Conservation (phyloP, 2,888 invertebrate species). For the Dromius quadrimaculatus region DNA sequence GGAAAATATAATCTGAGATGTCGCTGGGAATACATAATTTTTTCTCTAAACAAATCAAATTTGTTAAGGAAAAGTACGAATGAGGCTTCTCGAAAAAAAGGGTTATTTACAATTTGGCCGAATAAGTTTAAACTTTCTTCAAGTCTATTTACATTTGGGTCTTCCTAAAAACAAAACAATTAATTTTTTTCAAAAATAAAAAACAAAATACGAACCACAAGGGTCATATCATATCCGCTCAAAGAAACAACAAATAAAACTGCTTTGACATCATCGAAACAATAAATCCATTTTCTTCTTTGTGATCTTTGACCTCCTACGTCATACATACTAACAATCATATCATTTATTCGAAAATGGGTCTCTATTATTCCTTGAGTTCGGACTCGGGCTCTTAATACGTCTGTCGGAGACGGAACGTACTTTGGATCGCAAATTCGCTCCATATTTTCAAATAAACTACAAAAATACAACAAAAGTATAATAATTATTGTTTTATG, state of each 20-base stretch:
- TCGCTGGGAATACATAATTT: slow-evolving; percentile 73
- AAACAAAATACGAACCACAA: slow-evolving; percentile 64
- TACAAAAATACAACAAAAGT: slow-evolving; percentile 59
- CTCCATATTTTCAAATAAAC: slow-evolving; percentile 77
- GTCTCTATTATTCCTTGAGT: slow-evolving; percentile 78
- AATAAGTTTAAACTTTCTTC: slow-evolving; percentile 75
- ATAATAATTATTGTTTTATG: too few relatives aligned
- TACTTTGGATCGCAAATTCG: slow-evolving; percentile 74
- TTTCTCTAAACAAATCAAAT: slow-evolving; percentile 75
- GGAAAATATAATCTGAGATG: slow-evolving; percentile 73
- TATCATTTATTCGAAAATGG: slow-evolving; percentile 73
- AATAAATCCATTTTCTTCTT: slow-evolving; percentile 76
- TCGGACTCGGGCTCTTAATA: slow-evolving; percentile 73
- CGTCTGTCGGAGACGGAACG: slow-evolving; percentile 74
- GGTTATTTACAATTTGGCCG: slow-evolving; percentile 74
- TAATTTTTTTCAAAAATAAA: slow-evolving; percentile 6
- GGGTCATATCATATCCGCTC: slow-evolving; percentile 77
- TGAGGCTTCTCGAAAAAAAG: slow-evolving; percentile 73
- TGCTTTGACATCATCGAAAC: slow-evolving; percentile 75
- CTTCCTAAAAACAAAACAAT: slow-evolving; percentile 66
- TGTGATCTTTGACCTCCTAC: slow-evolving; percentile 77
- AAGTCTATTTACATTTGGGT: slow-evolving; percentile 72
- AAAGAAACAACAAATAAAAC: slow-evolving; percentile 75
- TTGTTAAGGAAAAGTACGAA: slow-evolving; percentile 76
- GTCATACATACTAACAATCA: slow-evolving; percentile 74